phyloP scores from a whole-genome alignment of 2,113 vertebrate genomes.

The Protobothrops mucrosquamatus region DNA sequence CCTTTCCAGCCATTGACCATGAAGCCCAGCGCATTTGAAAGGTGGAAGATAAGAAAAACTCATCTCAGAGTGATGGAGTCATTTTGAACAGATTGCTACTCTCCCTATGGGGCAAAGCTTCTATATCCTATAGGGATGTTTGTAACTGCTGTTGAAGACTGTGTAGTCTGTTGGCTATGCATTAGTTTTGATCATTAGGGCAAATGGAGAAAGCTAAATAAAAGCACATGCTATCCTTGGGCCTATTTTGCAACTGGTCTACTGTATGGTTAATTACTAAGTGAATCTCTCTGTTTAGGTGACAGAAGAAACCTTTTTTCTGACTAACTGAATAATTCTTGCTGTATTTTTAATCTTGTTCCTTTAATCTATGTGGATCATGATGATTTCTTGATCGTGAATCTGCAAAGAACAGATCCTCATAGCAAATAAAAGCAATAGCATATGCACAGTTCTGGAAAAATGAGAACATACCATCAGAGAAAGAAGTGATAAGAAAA shows the following conservation, averaged over 20 bases:
- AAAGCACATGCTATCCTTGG: neutral
- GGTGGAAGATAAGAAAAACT: neutral
- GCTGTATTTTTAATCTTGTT: neutral
- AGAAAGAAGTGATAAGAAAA: no score
- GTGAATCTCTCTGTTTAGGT: neutral
- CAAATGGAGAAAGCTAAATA: neutral
- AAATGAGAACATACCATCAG: no score
- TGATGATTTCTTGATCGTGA: neutral
- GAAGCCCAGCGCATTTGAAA: neutral
- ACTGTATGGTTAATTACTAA: neutral
- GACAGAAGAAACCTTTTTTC: neutral
- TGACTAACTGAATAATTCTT: neutral
- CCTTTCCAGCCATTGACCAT: neutral
- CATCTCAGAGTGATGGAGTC: neutral
- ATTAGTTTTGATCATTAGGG: neutral
- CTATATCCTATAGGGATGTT: neutral
- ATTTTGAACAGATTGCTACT: neutral
- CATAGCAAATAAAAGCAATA: neutral
- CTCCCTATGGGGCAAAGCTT: neutral
- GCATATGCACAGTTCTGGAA: no score
- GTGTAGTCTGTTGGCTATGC: neutral
- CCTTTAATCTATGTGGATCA: neutral
- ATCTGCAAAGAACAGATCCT: neutral
- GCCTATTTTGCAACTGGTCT: neutral
- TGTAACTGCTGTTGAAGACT: neutral